Percentiles rank a stretch among this genome's conserved stretches.
These are phyloP conservation scores for Phenganax marumi DNA, from an alignment of 92 coral and sea anemone genomes.

Conservation along the genomic window DNA sequence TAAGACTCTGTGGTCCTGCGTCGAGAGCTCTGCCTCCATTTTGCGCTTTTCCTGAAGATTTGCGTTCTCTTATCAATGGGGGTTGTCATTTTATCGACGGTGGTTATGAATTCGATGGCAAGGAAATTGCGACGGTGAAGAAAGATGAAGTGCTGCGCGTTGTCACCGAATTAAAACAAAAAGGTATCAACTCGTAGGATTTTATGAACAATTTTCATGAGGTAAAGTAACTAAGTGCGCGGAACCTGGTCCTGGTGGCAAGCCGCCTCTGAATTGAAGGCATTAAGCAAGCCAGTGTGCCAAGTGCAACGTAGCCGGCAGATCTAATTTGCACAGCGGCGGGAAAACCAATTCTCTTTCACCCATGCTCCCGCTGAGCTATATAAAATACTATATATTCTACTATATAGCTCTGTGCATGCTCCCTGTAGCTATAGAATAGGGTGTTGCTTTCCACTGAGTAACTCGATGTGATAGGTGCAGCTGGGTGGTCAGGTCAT, in stretches of 20 bases:
- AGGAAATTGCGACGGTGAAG: constrained; percentile 60
- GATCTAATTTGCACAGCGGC: too few relatives aligned
- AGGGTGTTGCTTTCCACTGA: too few relatives aligned
- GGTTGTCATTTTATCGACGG: constrained; percentile 75
- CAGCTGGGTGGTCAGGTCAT: too few relatives aligned
- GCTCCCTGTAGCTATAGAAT: too few relatives aligned
- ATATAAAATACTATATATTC: too few relatives aligned
- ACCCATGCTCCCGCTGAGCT: too few relatives aligned
- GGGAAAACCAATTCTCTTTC: too few relatives aligned
- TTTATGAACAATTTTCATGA: neutral
- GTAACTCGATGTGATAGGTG: too few relatives aligned
- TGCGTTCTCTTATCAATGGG: constrained; percentile 63
- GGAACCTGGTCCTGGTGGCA: neutral
- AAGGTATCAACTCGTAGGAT: constrained; percentile 48
- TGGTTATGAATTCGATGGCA: constrained; percentile 77
- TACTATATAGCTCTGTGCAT: too few relatives aligned
- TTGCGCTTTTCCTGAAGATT: constrained; percentile 81
- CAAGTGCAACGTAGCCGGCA: too few relatives aligned
- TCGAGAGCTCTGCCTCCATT: constrained; percentile 78
- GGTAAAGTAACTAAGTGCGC: neutral
- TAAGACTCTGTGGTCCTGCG: constrained; percentile 91
- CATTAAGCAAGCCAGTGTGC: too few relatives aligned
- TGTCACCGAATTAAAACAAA: constrained; percentile 55
- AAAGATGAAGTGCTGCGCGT: constrained; percentile 63
- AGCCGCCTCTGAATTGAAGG: too few relatives aligned